Evolutionary conservation across 1,140 invertebrate genomes (phyloP), one percentile per base, ranked within the genome.

Genomic region (Samia ricini): DNA sequence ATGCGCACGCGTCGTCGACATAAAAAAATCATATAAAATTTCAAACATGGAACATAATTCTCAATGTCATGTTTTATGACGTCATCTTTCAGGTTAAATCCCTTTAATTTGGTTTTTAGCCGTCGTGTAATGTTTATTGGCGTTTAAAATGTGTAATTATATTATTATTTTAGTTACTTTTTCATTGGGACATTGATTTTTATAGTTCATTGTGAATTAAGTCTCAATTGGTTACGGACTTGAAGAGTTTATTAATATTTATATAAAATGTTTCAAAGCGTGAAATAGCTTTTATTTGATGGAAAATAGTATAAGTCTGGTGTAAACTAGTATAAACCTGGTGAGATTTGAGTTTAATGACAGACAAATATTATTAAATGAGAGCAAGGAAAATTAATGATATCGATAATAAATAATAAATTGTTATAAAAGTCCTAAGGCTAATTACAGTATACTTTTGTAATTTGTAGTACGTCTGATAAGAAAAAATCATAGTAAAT

Each of bases 1-100:
- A 68, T 87, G 84, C 82, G 84, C 84, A 87, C 84, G 84, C 82
- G 84, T 65, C 76, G 66, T 42, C 56, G 36, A 61, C 68, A 59
- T 74, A 57, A 55, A 55, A 22, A 18, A 29, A 56, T 24, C 26
- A 26, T 10, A 51, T 64, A 55, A 64, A 70, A 66, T 48, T 50
- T 55, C 52, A 66, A 62, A 68, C 74, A 0, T 29, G 4, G 4
- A 29, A 29, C 26, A 0, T 29, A 5, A 10, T 10, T 29, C 26
- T 5, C 2, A 29, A 29, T 29, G 26, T 29, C 26, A 29, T 29
- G 12, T 52, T 52, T 52, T 52, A 52, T 52, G 20, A 22, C 22
- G 50, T 55, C 20, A 24, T 55, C n/a, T 55, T 24, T 55, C 24
- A 55, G 15, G 22, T 52, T 51, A 20, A 10, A 42, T 42, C 33